phyloP scores from a whole-genome alignment of 1,140 invertebrate species.

The Glomeris maerens region DNA sequence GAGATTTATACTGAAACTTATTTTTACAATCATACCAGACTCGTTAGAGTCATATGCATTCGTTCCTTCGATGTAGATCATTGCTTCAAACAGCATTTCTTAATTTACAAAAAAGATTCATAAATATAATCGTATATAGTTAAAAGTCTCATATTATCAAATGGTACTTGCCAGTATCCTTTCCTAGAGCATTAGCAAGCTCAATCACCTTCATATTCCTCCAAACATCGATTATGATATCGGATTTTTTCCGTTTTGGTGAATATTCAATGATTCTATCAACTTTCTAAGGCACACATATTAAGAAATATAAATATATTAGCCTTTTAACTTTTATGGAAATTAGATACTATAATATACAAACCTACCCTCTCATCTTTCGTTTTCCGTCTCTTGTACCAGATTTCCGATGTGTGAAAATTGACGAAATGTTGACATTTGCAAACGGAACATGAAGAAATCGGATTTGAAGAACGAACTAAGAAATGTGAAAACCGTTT shows the following conservation, averaged over 20 bases:
- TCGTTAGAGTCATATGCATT: slow-evolving; percentile 35
- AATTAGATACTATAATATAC: no score
- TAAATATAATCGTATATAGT: background rate
- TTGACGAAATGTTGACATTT: no score
- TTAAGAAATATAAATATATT: no score
- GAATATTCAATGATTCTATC: slow-evolving; percentile 3
- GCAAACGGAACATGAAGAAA: no score
- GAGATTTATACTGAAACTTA: background rate
- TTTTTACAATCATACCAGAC: slow-evolving; percentile 19
- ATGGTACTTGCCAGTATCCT: slow-evolving; percentile 34
- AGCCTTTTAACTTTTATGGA: no score
- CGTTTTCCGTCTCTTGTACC: no score
- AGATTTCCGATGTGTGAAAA: no score
- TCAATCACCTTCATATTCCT: slow-evolving; percentile 58
- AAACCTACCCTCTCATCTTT: no score
- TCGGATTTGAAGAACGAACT: no score
- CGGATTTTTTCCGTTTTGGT: slow-evolving; percentile 1
- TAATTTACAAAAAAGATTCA: slow-evolving; percentile 22
- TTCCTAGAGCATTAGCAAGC: slow-evolving; percentile 44
- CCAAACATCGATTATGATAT: slow-evolving; percentile 48
- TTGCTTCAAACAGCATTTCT: slow-evolving; percentile 53
- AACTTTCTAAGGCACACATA: no score
- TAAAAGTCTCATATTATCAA: background rate
- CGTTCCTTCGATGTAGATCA: slow-evolving; percentile 46
- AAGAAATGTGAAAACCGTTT: no score